These are phyloP conservation scores for Camponotus floridanus DNA, from an alignment of 1,140 invertebrate genomes.

Conservation along the genomic window DNA sequence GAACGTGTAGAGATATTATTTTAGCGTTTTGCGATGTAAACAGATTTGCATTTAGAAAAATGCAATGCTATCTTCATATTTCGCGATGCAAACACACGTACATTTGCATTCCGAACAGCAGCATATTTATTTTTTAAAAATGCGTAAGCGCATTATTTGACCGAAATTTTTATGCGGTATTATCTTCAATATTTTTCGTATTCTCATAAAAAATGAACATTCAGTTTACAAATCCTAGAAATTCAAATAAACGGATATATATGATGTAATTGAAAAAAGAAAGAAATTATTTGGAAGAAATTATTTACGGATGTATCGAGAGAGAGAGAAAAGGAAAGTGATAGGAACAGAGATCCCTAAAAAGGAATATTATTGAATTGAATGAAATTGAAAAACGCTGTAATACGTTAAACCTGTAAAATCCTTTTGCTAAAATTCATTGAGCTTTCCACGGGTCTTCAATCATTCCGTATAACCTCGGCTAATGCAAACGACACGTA, in stretches of 20 bases:
- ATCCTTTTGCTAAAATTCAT: slow-evolving; percentile 35
- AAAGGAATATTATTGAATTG: neutral
- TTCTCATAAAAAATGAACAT: neutral
- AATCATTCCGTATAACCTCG: slow-evolving; percentile 34
- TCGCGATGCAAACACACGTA: slow-evolving; percentile 26
- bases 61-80: slow-evolving; percentile 48
- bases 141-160: slow-evolving; percentile 17
- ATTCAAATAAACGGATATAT: neutral
- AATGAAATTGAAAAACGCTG: slow-evolving; percentile 24
- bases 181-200: slow-evolving; percentile 10
- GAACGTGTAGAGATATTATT: slow-evolving; percentile 26
- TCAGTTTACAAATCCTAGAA: slow-evolving; percentile 6
- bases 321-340: neutral
- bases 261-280: neutral
- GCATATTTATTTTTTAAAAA: slow-evolving; percentile 43
- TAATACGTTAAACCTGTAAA: neutral
- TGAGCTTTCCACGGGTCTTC: slow-evolving; percentile 39
- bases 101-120: slow-evolving; percentile 52
- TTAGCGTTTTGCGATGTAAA: slow-evolving; percentile 44
- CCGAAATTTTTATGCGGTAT: slow-evolving; percentile 20
- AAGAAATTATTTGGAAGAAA: neutral
- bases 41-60: slow-evolving; percentile 60
- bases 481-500: slow-evolving; percentile 56
- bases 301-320: neutral
- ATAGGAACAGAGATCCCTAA: too few relatives aligned